Evolutionary conservation across 2,888 invertebrate genomes (phyloP), one percentile per base, ranked within the genome.

Genomic region (Torymus aiolomorphi): DNA sequence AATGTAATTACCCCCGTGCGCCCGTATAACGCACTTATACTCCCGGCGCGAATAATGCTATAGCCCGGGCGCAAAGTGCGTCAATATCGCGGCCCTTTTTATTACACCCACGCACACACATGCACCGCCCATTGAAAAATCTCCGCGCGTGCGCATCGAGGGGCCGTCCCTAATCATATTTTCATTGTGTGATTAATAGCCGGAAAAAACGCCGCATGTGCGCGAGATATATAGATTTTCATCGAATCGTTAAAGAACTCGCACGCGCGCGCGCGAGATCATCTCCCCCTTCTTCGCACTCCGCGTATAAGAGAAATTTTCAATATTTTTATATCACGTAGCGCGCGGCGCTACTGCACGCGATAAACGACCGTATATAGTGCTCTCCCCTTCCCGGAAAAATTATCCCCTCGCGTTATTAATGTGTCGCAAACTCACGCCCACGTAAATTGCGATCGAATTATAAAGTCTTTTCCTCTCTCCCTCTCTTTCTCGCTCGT

Each of bases 161-260:
- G 74, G 49, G 51, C 11, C 8, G 8, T 8, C 42, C 31, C 72
- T 78, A 81, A 81, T 81, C 80, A 71, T 49, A 67, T 76, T 81
- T 78, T 72, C 81, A 81, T 69, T 49, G 78, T 24, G 57, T 49
- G 81, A 78, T 75, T 78, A 75, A 78, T 78, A 75, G 65, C 52
- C 61, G 70, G 57, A 61, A 42, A 63, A 74, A 61, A 67, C 67
- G 61, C 52, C 13, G 51, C 16, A 31, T 12, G 8, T 16, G 56
- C 13, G 42, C 42, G n/a, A 57, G 14, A 57, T 18, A 18, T 8
- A 42, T 10, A 24, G 63, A 56, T 16, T 69, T 57, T 63, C 24
- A 12, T 51, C 16, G 51, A 61, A 42, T 42, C 42, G 42, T 42
- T 42, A 42, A 42, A 42, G 42, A 42, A 42, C 42, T 42, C 42